A percentile compares a stretch with the other conserved stretches of the same genome.
Evolutionary conservation across 2,888 invertebrate species (phyloP).

Genomic region (Cerastis leucographa): DNA sequence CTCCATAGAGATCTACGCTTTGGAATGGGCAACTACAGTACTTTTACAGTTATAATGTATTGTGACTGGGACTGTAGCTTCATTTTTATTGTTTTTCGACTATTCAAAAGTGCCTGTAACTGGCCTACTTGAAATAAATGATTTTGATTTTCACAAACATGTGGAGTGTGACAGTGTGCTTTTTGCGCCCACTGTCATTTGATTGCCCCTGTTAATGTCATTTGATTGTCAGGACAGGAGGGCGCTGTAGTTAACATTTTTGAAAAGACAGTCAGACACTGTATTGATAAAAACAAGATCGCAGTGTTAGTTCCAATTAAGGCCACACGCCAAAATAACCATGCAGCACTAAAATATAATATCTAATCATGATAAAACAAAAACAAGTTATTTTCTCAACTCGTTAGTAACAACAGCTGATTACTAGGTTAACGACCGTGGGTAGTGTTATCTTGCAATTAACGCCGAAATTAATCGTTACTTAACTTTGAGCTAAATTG

Average conservation of each 20-base stretch:
- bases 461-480: neutral
- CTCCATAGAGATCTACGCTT: too few species aligned
- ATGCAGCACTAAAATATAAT: neutral
- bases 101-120: too few species aligned
- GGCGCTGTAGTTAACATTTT: neutral
- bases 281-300: neutral
- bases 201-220: neutral
- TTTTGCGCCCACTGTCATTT: neutral
- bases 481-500: neutral
- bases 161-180: neutral
- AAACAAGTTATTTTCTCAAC: slow-evolving; percentile 8
- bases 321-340: neutral
- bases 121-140: too few species aligned
- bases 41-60: too few species aligned
- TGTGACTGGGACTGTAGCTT: too few species aligned
- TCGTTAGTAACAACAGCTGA: slow-evolving; percentile 8
- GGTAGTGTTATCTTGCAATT: slow-evolving; percentile 4
- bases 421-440: slow-evolving; percentile 2
- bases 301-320: neutral
- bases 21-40: too few species aligned
- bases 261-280: neutral
- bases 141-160: too few species aligned
- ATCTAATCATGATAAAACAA: slow-evolving; percentile 10
- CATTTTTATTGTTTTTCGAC: too few species aligned
- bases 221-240: neutral